Conservation (phyloP, 2,797 vertebrate genomes). For the Prionace glauca region DNA sequence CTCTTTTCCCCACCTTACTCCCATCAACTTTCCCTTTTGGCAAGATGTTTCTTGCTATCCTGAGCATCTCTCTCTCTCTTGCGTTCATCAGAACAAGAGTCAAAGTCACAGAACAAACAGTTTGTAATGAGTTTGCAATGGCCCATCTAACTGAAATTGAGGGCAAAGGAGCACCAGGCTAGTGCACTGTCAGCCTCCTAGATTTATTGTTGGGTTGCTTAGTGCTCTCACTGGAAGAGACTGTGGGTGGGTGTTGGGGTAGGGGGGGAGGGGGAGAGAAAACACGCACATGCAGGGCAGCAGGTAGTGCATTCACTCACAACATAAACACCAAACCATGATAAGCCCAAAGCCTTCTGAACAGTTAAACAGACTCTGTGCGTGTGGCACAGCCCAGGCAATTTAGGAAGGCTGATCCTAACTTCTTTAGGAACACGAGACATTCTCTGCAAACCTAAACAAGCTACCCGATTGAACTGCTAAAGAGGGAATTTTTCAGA, state of each 20-base stretch:
- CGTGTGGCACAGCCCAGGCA: neutral
- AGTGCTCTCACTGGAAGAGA: constrained; percentile 47
- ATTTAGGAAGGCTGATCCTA: neutral
- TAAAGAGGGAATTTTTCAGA: neutral
- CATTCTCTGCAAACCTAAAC: constrained; percentile 5
- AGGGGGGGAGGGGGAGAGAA: neutral
- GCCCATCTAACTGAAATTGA: constrained; percentile 77
- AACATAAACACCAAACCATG: neutral
- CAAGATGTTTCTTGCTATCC: constrained; percentile 59
- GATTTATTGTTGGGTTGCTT: constrained; percentile 63
- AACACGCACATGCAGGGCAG: neutral
- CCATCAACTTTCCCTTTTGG: constrained; percentile 47
- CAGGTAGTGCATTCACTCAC: neutral
- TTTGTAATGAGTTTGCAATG: constrained; percentile 81
- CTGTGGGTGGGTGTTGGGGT: neutral
- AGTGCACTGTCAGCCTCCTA: constrained; percentile 49
- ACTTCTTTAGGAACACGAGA: neutral
- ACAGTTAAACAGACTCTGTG: neutral
- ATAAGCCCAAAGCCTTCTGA: neutral
- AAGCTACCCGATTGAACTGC: neutral
- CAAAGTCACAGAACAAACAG: constrained; percentile 78
- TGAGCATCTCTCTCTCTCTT: constrained; percentile 72
- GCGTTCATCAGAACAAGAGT: constrained; percentile 67
- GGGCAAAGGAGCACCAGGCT: constrained; percentile 72
- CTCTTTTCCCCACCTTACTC: constrained; percentile 31